Percentiles rank a stretch among this genome's conserved stretches.
Conservation (phyloP, 2,888 invertebrate genomes). For the Notocelia uddmanniana region DNA sequence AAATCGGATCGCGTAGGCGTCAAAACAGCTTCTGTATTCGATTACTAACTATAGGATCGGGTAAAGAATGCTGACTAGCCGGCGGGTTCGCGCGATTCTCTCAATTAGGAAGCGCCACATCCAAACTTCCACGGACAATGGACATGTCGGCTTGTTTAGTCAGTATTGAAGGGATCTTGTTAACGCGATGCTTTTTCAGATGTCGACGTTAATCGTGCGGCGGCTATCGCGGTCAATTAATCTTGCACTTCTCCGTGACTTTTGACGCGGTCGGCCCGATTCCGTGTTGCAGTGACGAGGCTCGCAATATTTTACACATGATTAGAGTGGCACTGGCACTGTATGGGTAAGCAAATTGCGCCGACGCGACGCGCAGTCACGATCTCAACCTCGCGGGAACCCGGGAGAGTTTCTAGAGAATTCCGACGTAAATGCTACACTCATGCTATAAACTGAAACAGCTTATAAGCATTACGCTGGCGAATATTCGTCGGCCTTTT, state of each 20-base stretch:
- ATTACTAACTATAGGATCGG: conserved; percentile 8
- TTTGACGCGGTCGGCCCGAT: conserved; percentile 75
- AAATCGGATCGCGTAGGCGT: conserved; percentile 37
- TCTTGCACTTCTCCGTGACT: conserved; percentile 71
- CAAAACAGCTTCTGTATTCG: conserved; percentile 36
- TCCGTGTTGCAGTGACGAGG: conserved; percentile 76
- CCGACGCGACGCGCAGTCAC: conserved; percentile 82
- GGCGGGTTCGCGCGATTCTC: neutral
- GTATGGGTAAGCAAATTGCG: conserved; percentile 86
- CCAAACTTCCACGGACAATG: neutral
- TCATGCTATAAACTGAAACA: neutral
- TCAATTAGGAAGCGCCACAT: neutral
- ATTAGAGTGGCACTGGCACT: conserved; percentile 80
- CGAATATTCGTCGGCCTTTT: conserved; percentile 16
- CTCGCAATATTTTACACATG: conserved; percentile 84
- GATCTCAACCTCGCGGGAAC: conserved; percentile 84
- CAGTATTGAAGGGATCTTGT: neutral
- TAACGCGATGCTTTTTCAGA: conserved; percentile 37
- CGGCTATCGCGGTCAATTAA: conserved; percentile 75
- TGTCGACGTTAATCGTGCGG: conserved; percentile 68
- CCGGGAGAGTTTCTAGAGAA: conserved; percentile 81
- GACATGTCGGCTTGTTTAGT: neutral
- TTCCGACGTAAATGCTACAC: conserved; percentile 81
- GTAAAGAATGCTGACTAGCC: neutral
- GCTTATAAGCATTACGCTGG: neutral